These are phyloP conservation scores for Anser cygnoides DNA, from an alignment of 2,113 vertebrate species.

Conservation along the genomic window DNA sequence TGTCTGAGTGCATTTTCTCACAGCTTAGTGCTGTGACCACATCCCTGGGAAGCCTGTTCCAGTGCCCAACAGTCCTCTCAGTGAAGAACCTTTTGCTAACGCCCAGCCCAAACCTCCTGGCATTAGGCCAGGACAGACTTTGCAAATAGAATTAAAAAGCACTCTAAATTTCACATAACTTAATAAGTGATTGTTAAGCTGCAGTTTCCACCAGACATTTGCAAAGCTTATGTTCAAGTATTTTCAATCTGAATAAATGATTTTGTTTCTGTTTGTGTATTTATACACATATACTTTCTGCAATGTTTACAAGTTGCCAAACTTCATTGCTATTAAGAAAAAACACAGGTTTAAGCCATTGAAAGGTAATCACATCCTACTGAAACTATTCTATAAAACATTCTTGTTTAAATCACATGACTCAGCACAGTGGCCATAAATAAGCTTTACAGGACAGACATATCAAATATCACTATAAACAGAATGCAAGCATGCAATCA, in stretches of 20 bases:
- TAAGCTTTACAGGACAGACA: conserved; percentile 1
- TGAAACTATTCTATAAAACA: neutral
- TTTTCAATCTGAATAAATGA: neutral
- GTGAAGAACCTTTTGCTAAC: too few relatives aligned
- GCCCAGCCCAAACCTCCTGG: too few relatives aligned
- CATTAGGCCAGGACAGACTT: neutral
- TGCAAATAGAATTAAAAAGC: neutral
- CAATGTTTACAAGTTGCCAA: neutral
- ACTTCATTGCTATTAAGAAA: neutral
- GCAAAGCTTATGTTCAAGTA: neutral
- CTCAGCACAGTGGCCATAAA: neutral
- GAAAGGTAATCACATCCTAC: neutral
- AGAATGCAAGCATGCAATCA: conserved; percentile 30
- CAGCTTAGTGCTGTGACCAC: too few relatives aligned
- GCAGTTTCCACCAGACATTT: neutral
- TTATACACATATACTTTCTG: neutral
- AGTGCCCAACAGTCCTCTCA: too few relatives aligned
- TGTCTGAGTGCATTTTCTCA: too few relatives aligned
- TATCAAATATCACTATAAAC: conserved; percentile 1
- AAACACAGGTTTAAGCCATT: neutral
- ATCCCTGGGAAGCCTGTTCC: too few relatives aligned
- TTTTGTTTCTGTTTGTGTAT: neutral
- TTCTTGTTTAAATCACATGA: neutral
- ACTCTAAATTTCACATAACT: neutral
- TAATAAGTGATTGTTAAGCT: neutral